These are phyloP conservation scores for Rhimphoctona megacephalus DNA, from an alignment of 2,888 invertebrate genomes.

Conservation along the genomic window DNA sequence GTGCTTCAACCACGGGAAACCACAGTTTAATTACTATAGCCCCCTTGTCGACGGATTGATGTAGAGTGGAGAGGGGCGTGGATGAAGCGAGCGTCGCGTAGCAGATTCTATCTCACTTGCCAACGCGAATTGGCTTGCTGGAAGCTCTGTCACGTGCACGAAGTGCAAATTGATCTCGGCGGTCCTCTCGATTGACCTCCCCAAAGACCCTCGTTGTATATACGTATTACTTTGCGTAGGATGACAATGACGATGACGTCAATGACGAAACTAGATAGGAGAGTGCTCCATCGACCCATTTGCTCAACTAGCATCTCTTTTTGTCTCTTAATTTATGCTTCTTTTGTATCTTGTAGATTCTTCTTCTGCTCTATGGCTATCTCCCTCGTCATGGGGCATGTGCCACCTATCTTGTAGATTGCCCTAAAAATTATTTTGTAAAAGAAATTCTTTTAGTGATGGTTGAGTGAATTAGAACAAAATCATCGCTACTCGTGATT, in stretches of 20 bases:
- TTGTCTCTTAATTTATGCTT: background rate
- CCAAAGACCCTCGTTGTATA: conserved; percentile 57
- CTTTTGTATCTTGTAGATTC: background rate
- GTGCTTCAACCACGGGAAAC: conserved; percentile 82
- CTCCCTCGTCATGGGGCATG: too few relatives aligned
- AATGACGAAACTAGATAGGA: conserved; percentile 28
- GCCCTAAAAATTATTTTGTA: background rate
- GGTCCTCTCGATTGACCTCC: conserved; percentile 74
- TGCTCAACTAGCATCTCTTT: background rate
- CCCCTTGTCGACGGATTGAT: conserved; percentile 56
- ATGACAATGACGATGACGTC: conserved; percentile 37
- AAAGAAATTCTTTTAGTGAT: background rate
- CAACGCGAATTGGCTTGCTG: conserved; percentile 81
- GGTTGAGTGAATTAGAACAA: background rate
- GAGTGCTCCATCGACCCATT: background rate
- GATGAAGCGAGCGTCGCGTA: conserved; percentile 46
- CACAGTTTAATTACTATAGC: conserved; percentile 83
- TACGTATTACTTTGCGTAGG: conserved; percentile 37
- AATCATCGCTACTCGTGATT: background rate
- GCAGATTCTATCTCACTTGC: conserved; percentile 43
- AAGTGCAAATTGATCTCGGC: conserved; percentile 81
- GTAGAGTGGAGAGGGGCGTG: conserved; percentile 9
- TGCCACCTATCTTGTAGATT: background rate
- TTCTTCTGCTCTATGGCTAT: too few relatives aligned
- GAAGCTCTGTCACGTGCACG: conserved; percentile 81